Evolutionary conservation across 2,113 vertebrate species (phyloP), one percentile per base, ranked within the genome.

Genomic region (Eonycteris spelaea): DNA sequence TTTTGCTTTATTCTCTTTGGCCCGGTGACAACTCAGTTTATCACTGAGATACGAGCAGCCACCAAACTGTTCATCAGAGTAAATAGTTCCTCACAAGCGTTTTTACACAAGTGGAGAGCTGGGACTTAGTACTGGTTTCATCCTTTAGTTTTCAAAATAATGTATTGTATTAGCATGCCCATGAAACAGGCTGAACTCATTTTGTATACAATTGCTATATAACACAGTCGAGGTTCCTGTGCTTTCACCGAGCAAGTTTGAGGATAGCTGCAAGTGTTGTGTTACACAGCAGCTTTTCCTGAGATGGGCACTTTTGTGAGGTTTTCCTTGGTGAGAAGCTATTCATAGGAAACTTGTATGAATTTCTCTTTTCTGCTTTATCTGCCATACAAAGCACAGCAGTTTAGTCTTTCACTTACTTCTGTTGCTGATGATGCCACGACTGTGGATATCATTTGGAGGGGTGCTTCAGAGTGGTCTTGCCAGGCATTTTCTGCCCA

Each of bases 131-230:
- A 15, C 30, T 45, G 70, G 24, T 18, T 92, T 95, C 53, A 57
- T 80, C 45, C 68, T 88, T 91, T n/a, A 22, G 9, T 65, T 91
- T 93, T 82, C 71, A 95, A 96, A 79, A 59, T 90, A 75, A 59
- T 28, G 35, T 28, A 35, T 26, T 83, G 10, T 67, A 24, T 67
- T 71, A 10, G 28, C 80, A 80, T 75, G 48, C 38, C 45, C 48
- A 63, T 61, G 10, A 94, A 90, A 59, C 13, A 51, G 43, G 57
- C 79, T 48, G 40, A 75, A 53, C 14, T 91, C 65, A 35, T 84
- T 90, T 77, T 55, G 51, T 19, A 16, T 1, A 35, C 4, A 4
- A 11, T 26, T 73, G 22, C 75, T 67, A 0, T 24, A 3, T 24
- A 48, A 33, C 33, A 71, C 18, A 84, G 22, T 28, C 26, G 14